A percentile compares a stretch with the other conserved stretches of the same genome.
Conservation (phyloP, 2,797 vertebrate genomes). For the Coregonus ussuriensis region DNA sequence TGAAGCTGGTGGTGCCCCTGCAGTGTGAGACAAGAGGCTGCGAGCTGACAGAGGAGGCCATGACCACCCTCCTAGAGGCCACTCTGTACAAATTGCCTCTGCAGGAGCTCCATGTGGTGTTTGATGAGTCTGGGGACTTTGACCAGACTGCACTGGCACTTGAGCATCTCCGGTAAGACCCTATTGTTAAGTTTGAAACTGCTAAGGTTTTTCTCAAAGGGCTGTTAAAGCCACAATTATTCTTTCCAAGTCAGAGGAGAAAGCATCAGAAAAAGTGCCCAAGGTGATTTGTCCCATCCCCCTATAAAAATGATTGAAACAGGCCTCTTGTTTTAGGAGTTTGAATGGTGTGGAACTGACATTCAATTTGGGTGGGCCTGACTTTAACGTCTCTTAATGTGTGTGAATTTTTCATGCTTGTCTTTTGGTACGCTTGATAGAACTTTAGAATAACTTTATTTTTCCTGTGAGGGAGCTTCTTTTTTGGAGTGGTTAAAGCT, state of each 20-base stretch:
- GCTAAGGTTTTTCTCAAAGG: background rate
- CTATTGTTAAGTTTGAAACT: background rate
- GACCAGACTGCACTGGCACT: slow-evolving; percentile 90
- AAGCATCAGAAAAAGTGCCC: background rate
- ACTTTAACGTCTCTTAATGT: background rate
- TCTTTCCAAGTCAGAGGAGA: background rate
- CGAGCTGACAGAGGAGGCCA: slow-evolving; percentile 78
- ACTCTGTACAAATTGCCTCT: slow-evolving; percentile 81
- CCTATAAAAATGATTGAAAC: background rate
- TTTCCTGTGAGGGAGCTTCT: too few relatives aligned
- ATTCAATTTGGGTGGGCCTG: background rate
- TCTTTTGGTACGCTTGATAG: too few relatives aligned
- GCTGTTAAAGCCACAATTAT: background rate
- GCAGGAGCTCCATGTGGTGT: slow-evolving; percentile 86
- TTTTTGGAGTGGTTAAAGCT: too few relatives aligned
- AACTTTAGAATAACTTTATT: too few relatives aligned
- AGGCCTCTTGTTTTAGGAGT: background rate
- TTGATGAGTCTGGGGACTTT: slow-evolving; percentile 84
- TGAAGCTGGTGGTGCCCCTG: slow-evolving; percentile 79
- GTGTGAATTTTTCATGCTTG: too few relatives aligned
- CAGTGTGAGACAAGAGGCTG: slow-evolving; percentile 78
- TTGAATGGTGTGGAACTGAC: background rate
- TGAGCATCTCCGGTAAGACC: slow-evolving; percentile 89
- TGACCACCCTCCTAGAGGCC: slow-evolving; percentile 81
- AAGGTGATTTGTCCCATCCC: background rate